A percentile compares a stretch with the other conserved stretches of the same genome.
phyloP scores from a whole-genome alignment of 2,113 vertebrate species.

The Micronisus gabar region DNA sequence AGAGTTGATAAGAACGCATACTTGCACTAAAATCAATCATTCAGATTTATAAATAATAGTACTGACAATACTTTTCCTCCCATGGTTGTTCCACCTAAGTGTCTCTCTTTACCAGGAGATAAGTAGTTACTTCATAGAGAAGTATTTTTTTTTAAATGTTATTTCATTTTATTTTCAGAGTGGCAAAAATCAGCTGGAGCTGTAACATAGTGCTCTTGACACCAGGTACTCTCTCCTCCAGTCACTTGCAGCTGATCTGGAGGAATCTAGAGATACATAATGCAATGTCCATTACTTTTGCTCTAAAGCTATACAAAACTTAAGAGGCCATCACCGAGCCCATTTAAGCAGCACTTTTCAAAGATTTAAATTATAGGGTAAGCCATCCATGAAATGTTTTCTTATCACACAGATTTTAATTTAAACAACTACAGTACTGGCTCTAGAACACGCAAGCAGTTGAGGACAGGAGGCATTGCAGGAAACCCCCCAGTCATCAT shows the following conservation, averaged over 20 bases:
- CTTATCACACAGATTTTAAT: not conserved
- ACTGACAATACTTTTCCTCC: not conserved
- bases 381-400: not conserved
- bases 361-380: not conserved
- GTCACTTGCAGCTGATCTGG: not conserved
- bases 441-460: not conserved
- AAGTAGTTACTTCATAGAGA: not conserved
- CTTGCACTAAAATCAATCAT: not conserved
- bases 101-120: not conserved
- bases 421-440: not conserved
- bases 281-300: fast-evolving
- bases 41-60: not conserved
- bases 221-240: not conserved
- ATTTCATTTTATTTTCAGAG: not conserved
- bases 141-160: not conserved
- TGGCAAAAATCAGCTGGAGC: not conserved
- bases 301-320: not conserved
- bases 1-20: not conserved
- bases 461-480: not conserved
- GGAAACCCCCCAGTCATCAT: not conserved
- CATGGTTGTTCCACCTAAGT: not conserved
- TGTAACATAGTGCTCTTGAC: not conserved
- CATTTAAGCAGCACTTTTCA: not conserved
- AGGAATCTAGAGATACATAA: not conserved
- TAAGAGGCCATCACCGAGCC: fast-evolving